phyloP scores from a whole-genome alignment of 1,140 invertebrate species.

The Listronotus bonariensis region DNA sequence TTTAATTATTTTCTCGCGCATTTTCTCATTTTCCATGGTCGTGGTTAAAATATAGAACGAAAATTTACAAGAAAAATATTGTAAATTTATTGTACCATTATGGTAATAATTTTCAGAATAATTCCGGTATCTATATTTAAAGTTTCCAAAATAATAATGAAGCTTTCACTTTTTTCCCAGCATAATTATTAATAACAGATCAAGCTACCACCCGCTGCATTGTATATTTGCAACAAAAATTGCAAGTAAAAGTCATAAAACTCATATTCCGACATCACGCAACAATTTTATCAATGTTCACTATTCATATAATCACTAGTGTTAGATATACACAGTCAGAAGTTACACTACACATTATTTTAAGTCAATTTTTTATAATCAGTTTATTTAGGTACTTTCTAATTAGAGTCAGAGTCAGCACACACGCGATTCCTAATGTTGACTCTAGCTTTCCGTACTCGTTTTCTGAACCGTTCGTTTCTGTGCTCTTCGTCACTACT shows the following conservation, averaged over 20 bases:
- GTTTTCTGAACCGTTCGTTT: constrained; percentile 58
- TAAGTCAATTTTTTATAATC: constrained; percentile 18
- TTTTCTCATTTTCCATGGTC: too few relatives aligned
- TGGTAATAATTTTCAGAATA: too few relatives aligned
- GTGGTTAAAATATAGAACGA: too few relatives aligned
- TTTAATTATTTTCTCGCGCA: too few relatives aligned
- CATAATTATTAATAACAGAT: too few relatives aligned
- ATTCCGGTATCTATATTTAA: too few relatives aligned
- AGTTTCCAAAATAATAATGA: too few relatives aligned
- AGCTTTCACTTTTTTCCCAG: too few relatives aligned
- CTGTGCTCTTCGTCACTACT: constrained; percentile 56
- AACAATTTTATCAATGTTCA: background rate
- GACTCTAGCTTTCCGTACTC: constrained; percentile 60
- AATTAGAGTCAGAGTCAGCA: constrained; percentile 63
- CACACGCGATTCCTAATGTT: constrained; percentile 61
- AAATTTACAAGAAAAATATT: too few relatives aligned
- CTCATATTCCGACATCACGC: background rate
- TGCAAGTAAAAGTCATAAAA: background rate
- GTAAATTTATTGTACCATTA: too few relatives aligned
- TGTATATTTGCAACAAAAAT: background rate
- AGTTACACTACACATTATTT: constrained; percentile 4
- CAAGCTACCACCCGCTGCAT: background rate
- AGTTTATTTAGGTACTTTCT: constrained; percentile 20
- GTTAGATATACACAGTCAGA: background rate
- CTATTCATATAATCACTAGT: background rate